A percentile compares a stretch with the other conserved stretches of the same genome.
Evolutionary conservation across 2,113 vertebrate genomes (phyloP).

Genomic region (Athene noctua): DNA sequence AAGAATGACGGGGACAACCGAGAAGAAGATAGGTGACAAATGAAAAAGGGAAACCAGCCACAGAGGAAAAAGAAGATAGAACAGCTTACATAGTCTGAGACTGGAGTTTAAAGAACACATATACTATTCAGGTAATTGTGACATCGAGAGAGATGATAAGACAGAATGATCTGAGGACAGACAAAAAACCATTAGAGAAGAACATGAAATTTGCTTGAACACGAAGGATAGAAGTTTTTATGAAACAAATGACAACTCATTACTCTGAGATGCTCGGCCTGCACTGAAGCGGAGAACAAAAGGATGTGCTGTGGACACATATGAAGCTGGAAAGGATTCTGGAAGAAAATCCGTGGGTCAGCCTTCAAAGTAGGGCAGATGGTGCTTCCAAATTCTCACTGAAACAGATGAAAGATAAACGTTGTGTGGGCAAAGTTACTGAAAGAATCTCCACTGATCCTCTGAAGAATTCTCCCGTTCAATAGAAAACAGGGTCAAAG

Average conservation of each 20-base stretch:
- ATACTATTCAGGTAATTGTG: background rate
- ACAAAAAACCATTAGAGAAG: background rate
- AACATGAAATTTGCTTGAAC: background rate
- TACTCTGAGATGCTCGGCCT: background rate
- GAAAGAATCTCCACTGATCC: background rate
- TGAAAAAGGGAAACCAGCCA: background rate
- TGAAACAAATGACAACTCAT: background rate
- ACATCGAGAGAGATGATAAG: background rate
- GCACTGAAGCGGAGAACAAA: background rate
- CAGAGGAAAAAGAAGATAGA: rapidly evolving
- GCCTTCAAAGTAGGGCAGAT: background rate
- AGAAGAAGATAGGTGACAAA: background rate
- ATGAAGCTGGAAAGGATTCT: background rate
- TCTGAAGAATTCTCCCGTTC: background rate
- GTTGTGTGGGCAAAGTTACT: background rate
- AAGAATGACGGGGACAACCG: background rate
- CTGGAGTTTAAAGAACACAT: background rate
- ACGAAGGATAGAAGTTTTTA: background rate
- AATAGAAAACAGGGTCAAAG: background rate
- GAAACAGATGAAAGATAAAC: background rate
- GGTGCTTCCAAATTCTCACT: background rate
- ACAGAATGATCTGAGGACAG: background rate
- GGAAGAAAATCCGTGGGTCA: background rate
- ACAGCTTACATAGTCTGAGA: background rate
- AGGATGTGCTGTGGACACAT: background rate